A percentile compares a stretch with the other conserved stretches of the same genome.
phyloP scores from a whole-genome alignment of 2,888 invertebrate species.

The Branchipolynoe longqiensis region DNA sequence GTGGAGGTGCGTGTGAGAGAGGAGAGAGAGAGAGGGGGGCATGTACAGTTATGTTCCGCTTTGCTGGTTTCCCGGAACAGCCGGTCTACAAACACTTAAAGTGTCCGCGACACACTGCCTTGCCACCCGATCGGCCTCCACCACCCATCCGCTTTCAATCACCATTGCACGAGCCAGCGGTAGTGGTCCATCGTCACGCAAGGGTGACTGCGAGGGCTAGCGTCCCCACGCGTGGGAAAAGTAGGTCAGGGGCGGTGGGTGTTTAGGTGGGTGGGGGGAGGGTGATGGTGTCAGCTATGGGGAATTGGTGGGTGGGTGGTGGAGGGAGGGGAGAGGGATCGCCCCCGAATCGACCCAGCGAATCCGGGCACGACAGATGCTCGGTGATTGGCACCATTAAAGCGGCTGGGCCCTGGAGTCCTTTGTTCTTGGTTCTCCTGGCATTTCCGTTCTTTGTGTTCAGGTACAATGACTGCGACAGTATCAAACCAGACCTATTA shows the following conservation, averaged over 20 bases:
- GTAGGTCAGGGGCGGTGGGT: neutral
- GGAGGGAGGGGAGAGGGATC: constrained; percentile 18
- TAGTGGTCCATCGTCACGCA: neutral
- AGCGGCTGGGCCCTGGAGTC: no score
- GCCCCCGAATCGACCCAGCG: constrained; percentile 2
- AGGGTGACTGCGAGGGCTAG: neutral
- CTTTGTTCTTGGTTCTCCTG: no score
- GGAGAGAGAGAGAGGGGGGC: neutral
- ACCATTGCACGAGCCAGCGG: neutral
- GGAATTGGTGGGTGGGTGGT: neutral
- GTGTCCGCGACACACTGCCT: no score
- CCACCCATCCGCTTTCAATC: neutral
- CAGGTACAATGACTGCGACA: no score
- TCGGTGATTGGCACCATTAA: no score
- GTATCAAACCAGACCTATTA: no score
- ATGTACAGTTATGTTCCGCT: constrained; percentile 55
- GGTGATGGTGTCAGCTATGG: no score
- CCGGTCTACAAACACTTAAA: neutral
- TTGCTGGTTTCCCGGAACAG: constrained; percentile 40
- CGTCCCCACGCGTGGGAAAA: constrained; percentile 18
- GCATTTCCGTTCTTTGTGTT: no score
- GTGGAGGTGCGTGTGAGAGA: neutral
- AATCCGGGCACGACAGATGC: no score
- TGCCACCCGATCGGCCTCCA: constrained; percentile 1
- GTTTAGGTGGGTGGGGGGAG: neutral